Conservation (phyloP, 2,113 vertebrate genomes). For the Sisor rabdophorus region DNA sequence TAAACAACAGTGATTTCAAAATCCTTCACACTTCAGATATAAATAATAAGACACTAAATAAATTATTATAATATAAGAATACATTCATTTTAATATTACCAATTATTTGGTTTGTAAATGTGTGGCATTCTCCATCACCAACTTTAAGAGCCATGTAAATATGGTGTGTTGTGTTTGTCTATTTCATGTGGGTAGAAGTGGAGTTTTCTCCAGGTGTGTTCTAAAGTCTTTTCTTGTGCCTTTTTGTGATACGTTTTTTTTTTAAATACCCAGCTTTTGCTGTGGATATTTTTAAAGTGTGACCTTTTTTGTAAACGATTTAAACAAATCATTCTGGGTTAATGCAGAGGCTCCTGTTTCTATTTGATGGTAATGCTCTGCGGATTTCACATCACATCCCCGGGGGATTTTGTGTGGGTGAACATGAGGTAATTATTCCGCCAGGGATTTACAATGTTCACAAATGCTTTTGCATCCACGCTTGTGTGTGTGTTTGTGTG, state of each 20-base stretch:
- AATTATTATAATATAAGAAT: too few relatives aligned
- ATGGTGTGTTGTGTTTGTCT: background rate
- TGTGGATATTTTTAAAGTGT: too few relatives aligned
- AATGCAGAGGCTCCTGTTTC: conserved; percentile 10
- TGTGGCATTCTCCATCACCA: too few relatives aligned
- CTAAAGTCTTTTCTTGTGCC: background rate
- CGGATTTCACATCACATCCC: conserved; percentile 25
- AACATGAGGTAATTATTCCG: conserved; percentile 46
- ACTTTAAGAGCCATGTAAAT: too few relatives aligned
- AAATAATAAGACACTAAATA: too few relatives aligned
- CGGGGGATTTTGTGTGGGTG: conserved; percentile 46
- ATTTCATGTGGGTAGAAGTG: background rate
- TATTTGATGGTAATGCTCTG: conserved; percentile 43
- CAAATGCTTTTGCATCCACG: conserved; percentile 19
- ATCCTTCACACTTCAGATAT: too few relatives aligned
- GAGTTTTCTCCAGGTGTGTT: background rate
- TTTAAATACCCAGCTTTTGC: background rate
- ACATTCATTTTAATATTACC: too few relatives aligned
- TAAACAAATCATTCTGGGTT: background rate
- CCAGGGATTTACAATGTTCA: conserved; percentile 29
- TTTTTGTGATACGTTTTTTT: background rate
- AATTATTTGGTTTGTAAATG: too few relatives aligned
- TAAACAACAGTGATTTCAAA: too few relatives aligned
- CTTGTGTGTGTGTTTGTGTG: conserved; percentile 29
- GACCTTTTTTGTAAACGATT: too few relatives aligned